phyloP scores from a whole-genome alignment of 2,888 invertebrate genomes.

The Megalurothrips usitatus region DNA sequence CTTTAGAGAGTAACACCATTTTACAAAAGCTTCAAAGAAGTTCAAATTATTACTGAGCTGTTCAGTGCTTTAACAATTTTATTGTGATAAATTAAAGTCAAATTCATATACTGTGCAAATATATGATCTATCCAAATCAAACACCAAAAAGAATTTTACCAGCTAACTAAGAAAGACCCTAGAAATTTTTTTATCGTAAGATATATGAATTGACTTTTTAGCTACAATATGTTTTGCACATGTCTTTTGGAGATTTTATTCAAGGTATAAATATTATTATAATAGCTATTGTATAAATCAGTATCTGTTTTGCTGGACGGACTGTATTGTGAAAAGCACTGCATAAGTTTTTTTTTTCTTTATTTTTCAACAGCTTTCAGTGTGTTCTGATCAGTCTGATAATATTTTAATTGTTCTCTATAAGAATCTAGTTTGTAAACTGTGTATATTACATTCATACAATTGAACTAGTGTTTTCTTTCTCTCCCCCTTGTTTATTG shows the following conservation, averaged over 20 bases:
- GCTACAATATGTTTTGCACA: slow-evolving; percentile 4
- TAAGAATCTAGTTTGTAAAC: slow-evolving; percentile 19
- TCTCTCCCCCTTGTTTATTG: no score
- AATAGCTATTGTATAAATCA: slow-evolving; percentile 12
- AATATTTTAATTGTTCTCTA: slow-evolving; percentile 21
- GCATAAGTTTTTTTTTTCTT: background rate
- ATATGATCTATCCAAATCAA: slow-evolving; percentile 18
- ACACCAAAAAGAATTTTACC: slow-evolving; percentile 20
- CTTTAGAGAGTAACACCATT: background rate
- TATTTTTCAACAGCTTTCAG: slow-evolving; percentile 6
- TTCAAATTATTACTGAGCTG: background rate
- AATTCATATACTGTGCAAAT: background rate
- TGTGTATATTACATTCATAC: slow-evolving; percentile 25
- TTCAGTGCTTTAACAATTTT: slow-evolving; percentile 6
- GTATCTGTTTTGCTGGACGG: background rate
- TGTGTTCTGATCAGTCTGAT: slow-evolving; percentile 17
- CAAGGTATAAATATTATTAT: slow-evolving; percentile 10
- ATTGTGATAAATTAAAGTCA: slow-evolving; percentile 11
- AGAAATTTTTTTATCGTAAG: background rate
- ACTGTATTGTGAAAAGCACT: background rate
- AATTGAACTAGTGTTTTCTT: background rate
- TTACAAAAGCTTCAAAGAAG: background rate
- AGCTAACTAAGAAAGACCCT: background rate
- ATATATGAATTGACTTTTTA: slow-evolving; percentile 12
- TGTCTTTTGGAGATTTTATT: slow-evolving; percentile 20